phyloP scores from a whole-genome alignment of 2,888 invertebrate genomes.

The Drosophila infuscata region DNA sequence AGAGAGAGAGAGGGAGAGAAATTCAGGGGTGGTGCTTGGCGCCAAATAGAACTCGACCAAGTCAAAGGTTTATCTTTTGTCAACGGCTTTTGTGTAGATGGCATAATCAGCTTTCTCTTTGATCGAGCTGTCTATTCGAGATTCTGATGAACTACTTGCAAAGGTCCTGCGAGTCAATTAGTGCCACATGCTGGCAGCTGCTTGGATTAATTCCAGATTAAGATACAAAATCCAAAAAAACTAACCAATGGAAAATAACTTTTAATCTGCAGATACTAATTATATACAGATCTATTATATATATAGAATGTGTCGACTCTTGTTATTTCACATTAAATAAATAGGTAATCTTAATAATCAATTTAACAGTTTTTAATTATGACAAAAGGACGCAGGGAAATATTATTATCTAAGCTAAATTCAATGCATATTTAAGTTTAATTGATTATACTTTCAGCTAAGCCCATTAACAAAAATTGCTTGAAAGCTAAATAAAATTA shows the following conservation, averaged over 20 bases:
- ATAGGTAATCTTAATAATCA: background rate
- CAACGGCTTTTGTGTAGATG: constrained; percentile 73
- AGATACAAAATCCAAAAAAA: background rate
- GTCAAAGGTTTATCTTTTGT: constrained; percentile 79
- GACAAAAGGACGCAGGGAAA: too few relatives aligned
- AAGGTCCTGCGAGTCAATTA: constrained; percentile 46
- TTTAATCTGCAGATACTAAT: background rate
- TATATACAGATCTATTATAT: too few relatives aligned
- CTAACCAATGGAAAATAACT: background rate
- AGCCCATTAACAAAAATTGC: background rate
- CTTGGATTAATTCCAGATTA: background rate
- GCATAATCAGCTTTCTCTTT: constrained; percentile 72
- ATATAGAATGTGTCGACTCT: background rate
- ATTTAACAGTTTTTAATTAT: background rate
- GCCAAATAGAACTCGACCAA: constrained; percentile 51
- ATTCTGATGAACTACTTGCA: constrained; percentile 36
- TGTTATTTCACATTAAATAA: background rate
- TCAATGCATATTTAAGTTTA: background rate
- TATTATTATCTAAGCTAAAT: background rate
- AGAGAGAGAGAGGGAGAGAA: background rate
- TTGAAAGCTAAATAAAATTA: background rate
- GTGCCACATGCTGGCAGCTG: constrained; percentile 10
- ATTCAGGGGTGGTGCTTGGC: background rate
- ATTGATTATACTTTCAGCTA: background rate
- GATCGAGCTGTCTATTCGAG: constrained; percentile 56